Evolutionary conservation across 2,888 invertebrate species (phyloP).

Genomic region (Ophion obscuratus): DNA sequence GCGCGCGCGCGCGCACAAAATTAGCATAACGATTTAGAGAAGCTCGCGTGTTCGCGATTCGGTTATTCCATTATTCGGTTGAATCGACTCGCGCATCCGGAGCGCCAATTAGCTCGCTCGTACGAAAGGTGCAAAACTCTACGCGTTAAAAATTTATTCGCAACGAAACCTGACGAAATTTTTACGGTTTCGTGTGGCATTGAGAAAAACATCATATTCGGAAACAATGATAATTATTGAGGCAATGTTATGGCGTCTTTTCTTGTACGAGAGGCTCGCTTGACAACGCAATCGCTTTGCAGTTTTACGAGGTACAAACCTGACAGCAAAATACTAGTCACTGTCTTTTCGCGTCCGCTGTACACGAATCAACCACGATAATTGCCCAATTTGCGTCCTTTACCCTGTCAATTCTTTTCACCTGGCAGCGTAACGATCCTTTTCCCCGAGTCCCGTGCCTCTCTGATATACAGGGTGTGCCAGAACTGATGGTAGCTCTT

Average conservation of each 20-base stretch:
- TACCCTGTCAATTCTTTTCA: constrained; percentile 58
- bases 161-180: constrained; percentile 23
- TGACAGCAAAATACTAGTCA: constrained; percentile 55
- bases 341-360: constrained; percentile 33
- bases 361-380: constrained; percentile 23
- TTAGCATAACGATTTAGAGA: constrained; percentile 46
- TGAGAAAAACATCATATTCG: constrained; percentile 14
- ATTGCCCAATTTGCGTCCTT: constrained; percentile 40
- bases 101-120: constrained; percentile 10
- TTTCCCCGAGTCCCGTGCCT: constrained; percentile 45
- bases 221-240: constrained; percentile 8
- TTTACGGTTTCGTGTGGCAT: constrained; percentile 30
- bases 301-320: not conserved
- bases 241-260: not conserved
- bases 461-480: not conserved
- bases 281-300: not conserved
- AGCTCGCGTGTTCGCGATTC: constrained; percentile 24
- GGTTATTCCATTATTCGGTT: constrained; percentile 37
- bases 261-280: not conserved
- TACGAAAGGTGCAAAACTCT: constrained; percentile 12
- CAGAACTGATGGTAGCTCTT: too few species aligned
- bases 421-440: constrained; percentile 46
- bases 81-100: constrained; percentile 19
- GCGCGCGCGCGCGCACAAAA: not conserved
- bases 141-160: not conserved